These are phyloP conservation scores for Trichoplusia ni DNA, from an alignment of 1,140 invertebrate species.

Conservation along the genomic window DNA sequence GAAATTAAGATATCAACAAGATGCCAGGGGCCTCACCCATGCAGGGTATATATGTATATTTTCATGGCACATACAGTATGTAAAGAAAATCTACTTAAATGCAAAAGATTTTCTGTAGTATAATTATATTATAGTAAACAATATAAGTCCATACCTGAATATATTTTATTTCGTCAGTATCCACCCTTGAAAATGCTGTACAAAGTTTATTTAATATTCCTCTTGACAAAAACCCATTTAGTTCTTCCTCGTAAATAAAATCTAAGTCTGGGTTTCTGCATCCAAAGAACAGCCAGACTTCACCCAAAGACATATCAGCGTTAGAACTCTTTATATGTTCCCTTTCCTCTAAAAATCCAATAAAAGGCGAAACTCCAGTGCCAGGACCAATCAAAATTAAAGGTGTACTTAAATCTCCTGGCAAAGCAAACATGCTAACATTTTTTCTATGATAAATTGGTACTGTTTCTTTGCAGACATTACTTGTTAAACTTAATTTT, in stretches of 20 bases:
- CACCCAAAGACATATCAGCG: slow-evolving; percentile 57
- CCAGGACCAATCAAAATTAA: slow-evolving; percentile 91
- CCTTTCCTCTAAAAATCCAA: slow-evolving; percentile 84
- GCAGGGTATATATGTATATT: too few relatives aligned
- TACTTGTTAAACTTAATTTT: slow-evolving; percentile 46
- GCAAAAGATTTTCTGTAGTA: too few relatives aligned
- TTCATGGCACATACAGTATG: too few relatives aligned
- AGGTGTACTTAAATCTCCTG: slow-evolving; percentile 81
- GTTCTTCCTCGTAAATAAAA: slow-evolving; percentile 84
- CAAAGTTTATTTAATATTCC: slow-evolving; percentile 82
- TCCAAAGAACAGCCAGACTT: slow-evolving; percentile 88
- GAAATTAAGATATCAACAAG: too few relatives aligned
- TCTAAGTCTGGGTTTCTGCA: slow-evolving; percentile 86
- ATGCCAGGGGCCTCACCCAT: too few relatives aligned
- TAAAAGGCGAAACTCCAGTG: slow-evolving; percentile 92
- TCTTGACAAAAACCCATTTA: slow-evolving; percentile 78
- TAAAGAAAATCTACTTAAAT: too few relatives aligned
- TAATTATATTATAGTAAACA: not conserved
- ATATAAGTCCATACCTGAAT: slow-evolving; percentile 67
- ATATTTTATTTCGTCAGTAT: slow-evolving; percentile 78
- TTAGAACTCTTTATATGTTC: slow-evolving; percentile 54
- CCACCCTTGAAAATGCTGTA: slow-evolving; percentile 86
- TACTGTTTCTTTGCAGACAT: slow-evolving; percentile 62
- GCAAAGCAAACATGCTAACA: slow-evolving; percentile 82
- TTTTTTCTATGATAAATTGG: slow-evolving; percentile 85